Evolutionary conservation across 2,113 vertebrate genomes (phyloP), one percentile per base, ranked within the genome.

Genomic region (Oenanthe oenanthe): DNA sequence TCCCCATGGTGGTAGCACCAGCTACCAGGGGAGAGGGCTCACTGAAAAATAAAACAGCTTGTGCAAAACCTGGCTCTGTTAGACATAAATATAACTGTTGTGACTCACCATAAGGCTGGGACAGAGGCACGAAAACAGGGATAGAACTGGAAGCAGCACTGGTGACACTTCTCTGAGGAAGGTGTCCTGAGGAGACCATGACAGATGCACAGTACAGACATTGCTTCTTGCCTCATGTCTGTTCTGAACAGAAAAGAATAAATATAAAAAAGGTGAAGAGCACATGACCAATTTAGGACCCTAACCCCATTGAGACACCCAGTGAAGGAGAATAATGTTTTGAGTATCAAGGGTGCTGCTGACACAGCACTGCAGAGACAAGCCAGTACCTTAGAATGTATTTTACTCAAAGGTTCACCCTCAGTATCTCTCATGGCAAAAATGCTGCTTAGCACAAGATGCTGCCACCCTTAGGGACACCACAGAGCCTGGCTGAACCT

Each of bases 11-110:
- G 32, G 50, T 54, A 89, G 72, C 77, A 58, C 22, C 63, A 85
- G 85, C 85, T 91, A 78, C 85, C 32, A 95, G 85, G 85, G 17
- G 67, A 94, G 70, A 91, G 43, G 89, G 26, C 31, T 87, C 6
- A 1, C 61, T 66, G 31, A 78, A 68, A 96, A 85, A 92, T 56
- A 78, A 91, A 92, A 62, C 20, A 75, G 47, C 43, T 93, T 72
- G 21, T 25, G 43, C n/a, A 76, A 93, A 85, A 65, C 43, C 20
- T 48, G 50, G 25, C 38, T 82, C 75, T 76, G 29, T 47, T 51
- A 79, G 56, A 45, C 17, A 4, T 38, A 54, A 73, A 65, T 8
- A 15, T 5, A 68, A 72, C 62, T 54, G 11, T 38, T 70, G 32
- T 48, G 42, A 88, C 71, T 79, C 51, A 75, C 56, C 71, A 38